phyloP scores from a whole-genome alignment of 37 sponge, comb jelly and placozoan species.

The Oscarella lobularis region DNA sequence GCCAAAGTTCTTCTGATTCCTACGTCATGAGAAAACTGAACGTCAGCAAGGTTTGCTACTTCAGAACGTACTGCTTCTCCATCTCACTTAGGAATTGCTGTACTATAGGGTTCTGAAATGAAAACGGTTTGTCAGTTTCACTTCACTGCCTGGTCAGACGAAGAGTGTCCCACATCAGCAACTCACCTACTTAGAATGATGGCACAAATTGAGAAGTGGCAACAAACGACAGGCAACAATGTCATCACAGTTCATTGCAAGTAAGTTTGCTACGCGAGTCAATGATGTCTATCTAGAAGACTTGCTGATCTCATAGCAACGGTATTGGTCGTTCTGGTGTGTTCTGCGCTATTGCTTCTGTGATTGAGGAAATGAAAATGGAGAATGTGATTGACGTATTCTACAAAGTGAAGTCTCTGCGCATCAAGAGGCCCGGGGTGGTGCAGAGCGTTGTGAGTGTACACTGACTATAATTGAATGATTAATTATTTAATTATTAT shows the following conservation, averaged over 20 bases:
- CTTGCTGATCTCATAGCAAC: constrained; percentile 19
- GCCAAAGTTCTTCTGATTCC: too few relatives aligned
- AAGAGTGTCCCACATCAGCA: constrained; percentile 16
- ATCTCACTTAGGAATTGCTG: background rate
- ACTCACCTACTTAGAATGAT: constrained; percentile 41
- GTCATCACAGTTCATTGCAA: constrained; percentile 69
- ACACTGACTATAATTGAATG: background rate
- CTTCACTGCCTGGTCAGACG: constrained; percentile 52
- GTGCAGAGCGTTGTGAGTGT: constrained; percentile 30
- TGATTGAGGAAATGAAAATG: constrained; percentile 47
- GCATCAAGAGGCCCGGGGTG: constrained; percentile 31
- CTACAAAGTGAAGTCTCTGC: constrained; percentile 38
- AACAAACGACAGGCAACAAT: constrained; percentile 44
- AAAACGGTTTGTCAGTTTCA: constrained; percentile 46
- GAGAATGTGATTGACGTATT: constrained; percentile 57
- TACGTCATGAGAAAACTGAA: constrained; percentile 44
- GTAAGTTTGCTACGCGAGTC: constrained; percentile 26
- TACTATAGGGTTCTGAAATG: constrained; percentile 13
- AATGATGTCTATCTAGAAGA: background rate
- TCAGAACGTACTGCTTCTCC: background rate
- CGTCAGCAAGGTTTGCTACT: background rate
- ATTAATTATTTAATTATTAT: too few relatives aligned
- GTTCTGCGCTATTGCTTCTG: constrained; percentile 28
- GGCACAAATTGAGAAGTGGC: constrained; percentile 43
- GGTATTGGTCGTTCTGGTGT: constrained; percentile 46